Conservation (phyloP, 2,888 invertebrate species). For the Drosophila stalkeri region DNA sequence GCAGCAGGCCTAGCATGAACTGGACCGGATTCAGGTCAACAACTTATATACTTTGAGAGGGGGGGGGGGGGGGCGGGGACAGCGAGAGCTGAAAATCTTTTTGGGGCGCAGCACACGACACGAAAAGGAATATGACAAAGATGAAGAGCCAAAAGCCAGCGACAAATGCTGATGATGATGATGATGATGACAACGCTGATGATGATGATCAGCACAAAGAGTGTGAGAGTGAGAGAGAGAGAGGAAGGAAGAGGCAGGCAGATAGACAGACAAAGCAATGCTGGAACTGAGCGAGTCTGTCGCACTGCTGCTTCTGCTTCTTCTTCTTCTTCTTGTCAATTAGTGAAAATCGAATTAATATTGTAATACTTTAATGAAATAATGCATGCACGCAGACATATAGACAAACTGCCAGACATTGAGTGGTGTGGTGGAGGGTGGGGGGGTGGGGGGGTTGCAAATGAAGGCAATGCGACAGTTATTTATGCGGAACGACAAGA, state of each 20-base stretch:
- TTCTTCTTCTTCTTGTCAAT: slow-evolving; percentile 63
- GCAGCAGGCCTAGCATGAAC: not conserved
- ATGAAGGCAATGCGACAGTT: slow-evolving; percentile 64
- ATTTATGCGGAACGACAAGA: slow-evolving; percentile 79
- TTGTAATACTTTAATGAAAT: slow-evolving; percentile 81
- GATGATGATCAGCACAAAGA: slow-evolving; percentile 21
- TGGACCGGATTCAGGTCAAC: slow-evolving; percentile 43
- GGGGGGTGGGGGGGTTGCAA: too few species aligned
- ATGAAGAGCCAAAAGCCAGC: slow-evolving; percentile 2
- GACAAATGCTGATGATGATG: slow-evolving; percentile 32
- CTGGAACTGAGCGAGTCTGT: slow-evolving; percentile 1
- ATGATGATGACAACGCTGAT: slow-evolving; percentile 23
- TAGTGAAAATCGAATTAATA: slow-evolving; percentile 81
- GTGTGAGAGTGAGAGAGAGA: not conserved
- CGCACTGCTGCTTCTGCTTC: slow-evolving; percentile 4
- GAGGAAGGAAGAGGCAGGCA: not conserved
- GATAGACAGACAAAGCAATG: slow-evolving; percentile 24
- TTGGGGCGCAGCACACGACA: slow-evolving; percentile 7
- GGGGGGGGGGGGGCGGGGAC: too few species aligned
- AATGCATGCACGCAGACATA: slow-evolving; percentile 70
- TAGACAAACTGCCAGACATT: slow-evolving; percentile 29
- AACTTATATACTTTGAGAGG: slow-evolving; percentile 20
- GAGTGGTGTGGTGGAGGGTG: too few species aligned
- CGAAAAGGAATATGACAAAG: slow-evolving; percentile 6
- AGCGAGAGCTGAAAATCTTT: not conserved